phyloP scores from a whole-genome alignment of 92 coral and sea anemone species.

The Epizoanthus rinbou region DNA sequence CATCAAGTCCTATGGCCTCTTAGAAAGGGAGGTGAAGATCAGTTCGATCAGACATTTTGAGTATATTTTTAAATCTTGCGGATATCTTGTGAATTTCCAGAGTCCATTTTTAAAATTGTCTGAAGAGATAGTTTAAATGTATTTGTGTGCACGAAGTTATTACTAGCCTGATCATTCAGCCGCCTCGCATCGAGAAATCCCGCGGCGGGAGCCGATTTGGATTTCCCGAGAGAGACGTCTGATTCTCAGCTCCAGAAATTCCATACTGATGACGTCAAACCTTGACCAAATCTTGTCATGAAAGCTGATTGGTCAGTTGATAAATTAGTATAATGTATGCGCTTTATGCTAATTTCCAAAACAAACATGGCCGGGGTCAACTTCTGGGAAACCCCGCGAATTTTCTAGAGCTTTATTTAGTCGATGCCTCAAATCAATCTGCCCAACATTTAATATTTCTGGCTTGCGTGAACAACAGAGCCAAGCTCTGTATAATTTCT shows the following conservation, averaged over 20 bases:
- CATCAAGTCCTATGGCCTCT: constrained; percentile 39
- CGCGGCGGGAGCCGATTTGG: too few species aligned
- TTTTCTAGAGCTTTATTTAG: background rate
- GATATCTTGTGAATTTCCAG: constrained; percentile 16
- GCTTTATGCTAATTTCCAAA: background rate
- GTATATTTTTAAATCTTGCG: background rate
- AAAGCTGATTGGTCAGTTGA: background rate
- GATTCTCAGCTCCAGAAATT: too few species aligned
- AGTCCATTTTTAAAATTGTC: constrained; percentile 19
- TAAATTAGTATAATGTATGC: too few species aligned
- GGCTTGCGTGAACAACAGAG: too few species aligned
- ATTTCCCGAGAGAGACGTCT: too few species aligned
- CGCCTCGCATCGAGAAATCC: too few species aligned
- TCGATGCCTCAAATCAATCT: background rate
- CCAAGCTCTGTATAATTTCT: too few species aligned
- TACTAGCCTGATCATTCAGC: too few species aligned
- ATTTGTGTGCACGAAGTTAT: background rate
- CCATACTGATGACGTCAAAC: too few species aligned
- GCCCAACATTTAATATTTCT: background rate
- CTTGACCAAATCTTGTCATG: background rate
- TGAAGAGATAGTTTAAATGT: constrained; percentile 9
- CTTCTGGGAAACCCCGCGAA: too few species aligned
- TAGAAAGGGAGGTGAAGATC: background rate
- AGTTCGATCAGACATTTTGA: too few species aligned
- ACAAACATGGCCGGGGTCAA: background rate